A percentile compares a stretch with the other conserved stretches of the same genome.
These are phyloP conservation scores for Drosophila leonis DNA, from an alignment of 2,888 invertebrate species.

Conservation along the genomic window DNA sequence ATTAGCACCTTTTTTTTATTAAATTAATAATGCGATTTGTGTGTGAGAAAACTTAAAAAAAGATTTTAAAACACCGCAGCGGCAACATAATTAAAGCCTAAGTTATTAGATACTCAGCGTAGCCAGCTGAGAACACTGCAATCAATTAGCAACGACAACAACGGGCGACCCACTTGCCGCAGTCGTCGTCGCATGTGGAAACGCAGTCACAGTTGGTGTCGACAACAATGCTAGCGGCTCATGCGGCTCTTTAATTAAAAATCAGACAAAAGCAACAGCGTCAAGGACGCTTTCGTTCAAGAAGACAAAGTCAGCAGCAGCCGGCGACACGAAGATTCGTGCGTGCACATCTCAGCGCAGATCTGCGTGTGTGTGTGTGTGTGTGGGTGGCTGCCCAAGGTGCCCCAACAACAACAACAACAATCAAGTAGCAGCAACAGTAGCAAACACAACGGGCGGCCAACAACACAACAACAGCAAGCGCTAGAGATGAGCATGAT, in stretches of 20 bases:
- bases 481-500: conserved; percentile 34
- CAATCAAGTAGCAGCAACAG: conserved; percentile 25
- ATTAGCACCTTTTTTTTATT: conserved; percentile 76
- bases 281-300: conserved; percentile 75
- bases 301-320: conserved; percentile 44
- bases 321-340: conserved; percentile 39
- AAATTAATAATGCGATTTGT: conserved; percentile 64
- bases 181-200: conserved; percentile 22
- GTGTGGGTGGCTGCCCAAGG: conserved; percentile 61
- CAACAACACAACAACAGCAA: conserved; percentile 8
- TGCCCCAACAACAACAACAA: conserved; percentile 30
- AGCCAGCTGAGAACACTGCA: conserved; percentile 68
- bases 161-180: conserved; percentile 51
- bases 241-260: conserved; percentile 71
- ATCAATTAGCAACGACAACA: conserved; percentile 68
- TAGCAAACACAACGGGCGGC: conserved; percentile 38
- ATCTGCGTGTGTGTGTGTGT: conserved; percentile 3
- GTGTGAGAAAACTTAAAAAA: conserved; percentile 34
- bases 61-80: conserved; percentile 22
- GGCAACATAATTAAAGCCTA: conserved; percentile 69
- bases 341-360: conserved; percentile 48
- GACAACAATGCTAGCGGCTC: conserved; percentile 47
- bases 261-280: conserved; percentile 65
- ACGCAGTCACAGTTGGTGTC: conserved; percentile 15
- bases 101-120: conserved; percentile 71